Percentiles rank a stretch among this genome's conserved stretches.
These are phyloP conservation scores for Plagodis dolabraria DNA, from an alignment of 2,888 invertebrate genomes.

Conservation along the genomic window DNA sequence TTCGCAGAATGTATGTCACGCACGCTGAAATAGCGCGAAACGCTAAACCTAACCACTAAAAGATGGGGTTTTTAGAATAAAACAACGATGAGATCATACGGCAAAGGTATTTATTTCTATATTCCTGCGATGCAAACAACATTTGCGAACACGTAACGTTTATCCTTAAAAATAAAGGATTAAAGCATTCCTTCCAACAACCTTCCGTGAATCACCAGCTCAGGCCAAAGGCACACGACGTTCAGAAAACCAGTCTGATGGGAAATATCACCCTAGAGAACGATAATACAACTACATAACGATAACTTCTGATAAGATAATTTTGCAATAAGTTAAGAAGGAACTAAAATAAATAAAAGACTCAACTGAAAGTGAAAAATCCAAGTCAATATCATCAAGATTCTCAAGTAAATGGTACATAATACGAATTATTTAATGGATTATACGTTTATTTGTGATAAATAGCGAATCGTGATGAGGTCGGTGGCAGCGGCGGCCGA, in stretches of 20 bases:
- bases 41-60: constrained; percentile 23
- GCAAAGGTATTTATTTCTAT: constrained; percentile 24
- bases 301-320: too few species aligned
- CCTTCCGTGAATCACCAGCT: constrained; percentile 33
- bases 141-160: constrained; percentile 27
- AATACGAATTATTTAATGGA: constrained; percentile 43
- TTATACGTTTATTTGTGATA: constrained; percentile 46
- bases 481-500: constrained; percentile 46
- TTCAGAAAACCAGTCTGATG: constrained; percentile 15
- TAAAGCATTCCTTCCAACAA: constrained; percentile 28
- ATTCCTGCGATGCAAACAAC: constrained; percentile 23
- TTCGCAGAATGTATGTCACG: constrained; percentile 46
- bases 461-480: constrained; percentile 55
- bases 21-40: constrained; percentile 43
- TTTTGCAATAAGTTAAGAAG: constrained; percentile 9
- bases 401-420: constrained; percentile 28
- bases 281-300: not conserved
- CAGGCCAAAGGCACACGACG: constrained; percentile 15
- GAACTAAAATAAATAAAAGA: constrained; percentile 26
- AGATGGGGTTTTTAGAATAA: constrained; percentile 40
- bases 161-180: constrained; percentile 40
- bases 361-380: constrained; percentile 35
- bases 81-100: constrained; percentile 44
- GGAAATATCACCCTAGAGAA: constrained; percentile 14
- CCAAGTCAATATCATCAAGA: constrained; percentile 22